Conservation (phyloP, 2,888 invertebrate species). For the Camptogramma bilineatum region DNA sequence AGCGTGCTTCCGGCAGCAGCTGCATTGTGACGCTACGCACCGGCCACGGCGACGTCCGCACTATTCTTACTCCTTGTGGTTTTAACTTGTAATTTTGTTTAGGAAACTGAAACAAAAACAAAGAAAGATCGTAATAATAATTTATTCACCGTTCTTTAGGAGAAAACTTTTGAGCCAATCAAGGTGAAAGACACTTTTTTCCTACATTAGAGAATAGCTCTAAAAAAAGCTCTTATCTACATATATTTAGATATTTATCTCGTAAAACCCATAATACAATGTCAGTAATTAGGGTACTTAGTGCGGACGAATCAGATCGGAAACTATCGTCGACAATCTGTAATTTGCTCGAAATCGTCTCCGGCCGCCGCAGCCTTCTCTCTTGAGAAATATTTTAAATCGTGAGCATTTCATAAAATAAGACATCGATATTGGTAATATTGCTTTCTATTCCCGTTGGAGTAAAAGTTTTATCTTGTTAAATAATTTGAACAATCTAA, state of each 20-base stretch:
- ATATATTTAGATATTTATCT: constrained; percentile 18
- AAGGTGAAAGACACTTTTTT: neutral
- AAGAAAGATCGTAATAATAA: neutral
- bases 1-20: constrained; percentile 55
- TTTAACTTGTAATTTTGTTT: neutral
- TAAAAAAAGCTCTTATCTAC: constrained; percentile 9
- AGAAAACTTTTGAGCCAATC: neutral
- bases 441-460: constrained; percentile 4
- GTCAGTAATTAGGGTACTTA: constrained; percentile 28
- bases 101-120: neutral
- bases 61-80: constrained; percentile 4
- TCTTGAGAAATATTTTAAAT: constrained; percentile 12
- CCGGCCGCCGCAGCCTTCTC: constrained; percentile 24
- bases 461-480: neutral
- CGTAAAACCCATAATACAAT: constrained; percentile 44
- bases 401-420: constrained; percentile 17
- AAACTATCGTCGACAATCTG: constrained; percentile 48
- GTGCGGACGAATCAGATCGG: constrained; percentile 52
- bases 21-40: constrained; percentile 17
- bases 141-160: neutral
- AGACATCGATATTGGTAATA: neutral
- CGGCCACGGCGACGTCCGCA: neutral
- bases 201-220: neutral
- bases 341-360: constrained; percentile 46
- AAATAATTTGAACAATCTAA: too few relatives aligned